Base-by-base conservation (phyloP, 1,140 invertebrate genomes). In the Platorchestia sp. region DNA sequence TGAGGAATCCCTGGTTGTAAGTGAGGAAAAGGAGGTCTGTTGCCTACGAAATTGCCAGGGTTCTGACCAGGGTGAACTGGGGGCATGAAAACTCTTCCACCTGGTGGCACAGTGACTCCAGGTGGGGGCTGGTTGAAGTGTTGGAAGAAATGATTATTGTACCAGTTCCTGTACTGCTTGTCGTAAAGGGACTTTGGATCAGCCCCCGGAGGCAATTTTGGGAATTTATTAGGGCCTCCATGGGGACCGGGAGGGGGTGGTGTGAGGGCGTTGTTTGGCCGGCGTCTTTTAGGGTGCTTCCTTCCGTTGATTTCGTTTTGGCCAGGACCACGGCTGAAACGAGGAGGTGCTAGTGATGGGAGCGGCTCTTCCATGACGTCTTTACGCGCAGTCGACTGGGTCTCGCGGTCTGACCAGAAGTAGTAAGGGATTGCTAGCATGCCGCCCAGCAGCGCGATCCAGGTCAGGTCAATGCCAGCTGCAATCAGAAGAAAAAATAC, bases 101-200 rank as follows among this genome's bases (percentile, higher is more conserved):
- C 19, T 40, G 43, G 42, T 86, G 40, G 95, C 40, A 45, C 51
- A 43, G 44, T 45, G 86, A 45, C 45, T 6, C 41, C 22, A 0
- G 95, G 95, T n/a, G 95, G 95, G 45, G 27, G 75, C 75, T 95
- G 95, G 44, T 90, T 95, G 75, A 95, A 95, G 7, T 86, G 86
- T 42, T 87, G 95, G 95, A 95, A 45, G 59, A 90, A 90, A 19
- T 95, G 95, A 42, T 96, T 95, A 95, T 95, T 53, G 90, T 96
- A 96, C 96, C 96, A 96, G 91, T 95, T 89, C 19, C 95, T 95
- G 45, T 96, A 96, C 45, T 95, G 95, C 95, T 96, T 95, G 90
- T 96, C 95, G 90, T 96, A 95, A 40, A 45, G 5, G 7, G 91
- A 93, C 40, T 93, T 93, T 27, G 91, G 45, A 47, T 93, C 91